phyloP scores from a whole-genome alignment of 2,888 invertebrate genomes.

The Heteromurus nitidus region DNA sequence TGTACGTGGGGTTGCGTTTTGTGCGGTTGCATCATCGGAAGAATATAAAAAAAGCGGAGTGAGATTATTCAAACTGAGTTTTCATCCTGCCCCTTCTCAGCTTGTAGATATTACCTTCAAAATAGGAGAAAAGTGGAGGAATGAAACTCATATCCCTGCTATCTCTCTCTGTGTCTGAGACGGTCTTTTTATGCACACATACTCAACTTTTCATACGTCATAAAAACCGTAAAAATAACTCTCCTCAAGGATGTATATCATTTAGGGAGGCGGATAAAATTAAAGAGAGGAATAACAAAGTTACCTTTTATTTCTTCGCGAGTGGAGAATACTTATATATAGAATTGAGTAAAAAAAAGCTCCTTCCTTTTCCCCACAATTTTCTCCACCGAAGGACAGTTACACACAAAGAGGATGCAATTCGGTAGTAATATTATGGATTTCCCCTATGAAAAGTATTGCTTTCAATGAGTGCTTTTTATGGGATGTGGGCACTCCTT shows the following conservation, averaged over 20 bases:
- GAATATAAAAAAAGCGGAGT: slow-evolving; percentile 23
- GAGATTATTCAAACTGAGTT: slow-evolving; percentile 55
- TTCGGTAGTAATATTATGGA: slow-evolving; percentile 35
- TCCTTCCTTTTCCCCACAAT: too few relatives aligned
- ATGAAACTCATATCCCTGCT: too few relatives aligned
- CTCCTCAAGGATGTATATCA: too few relatives aligned
- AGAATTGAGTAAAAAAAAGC: too few relatives aligned
- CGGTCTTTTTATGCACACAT: slow-evolving; percentile 18
- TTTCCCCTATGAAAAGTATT: not conserved
- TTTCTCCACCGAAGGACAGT: too few relatives aligned
- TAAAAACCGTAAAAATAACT: too few relatives aligned
- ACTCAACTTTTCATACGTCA: slow-evolving; percentile 52
- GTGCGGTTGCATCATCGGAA: slow-evolving; percentile 45
- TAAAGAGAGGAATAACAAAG: not conserved
- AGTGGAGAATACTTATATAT: too few relatives aligned
- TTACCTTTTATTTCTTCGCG: slow-evolving; percentile 24
- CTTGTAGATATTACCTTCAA: slow-evolving; percentile 28
- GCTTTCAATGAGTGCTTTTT: slow-evolving; percentile 19
- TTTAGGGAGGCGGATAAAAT: not conserved
- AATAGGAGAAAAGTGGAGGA: not conserved
- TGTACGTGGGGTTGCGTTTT: not conserved
- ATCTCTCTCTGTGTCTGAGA: not conserved
- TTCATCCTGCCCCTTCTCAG: slow-evolving; percentile 44
- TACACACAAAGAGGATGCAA: slow-evolving; percentile 21
- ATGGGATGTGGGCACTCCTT: slow-evolving; percentile 13